These are phyloP conservation scores for Psittacus erithacus DNA, from an alignment of 2,113 vertebrate genomes.

Conservation along the genomic window DNA sequence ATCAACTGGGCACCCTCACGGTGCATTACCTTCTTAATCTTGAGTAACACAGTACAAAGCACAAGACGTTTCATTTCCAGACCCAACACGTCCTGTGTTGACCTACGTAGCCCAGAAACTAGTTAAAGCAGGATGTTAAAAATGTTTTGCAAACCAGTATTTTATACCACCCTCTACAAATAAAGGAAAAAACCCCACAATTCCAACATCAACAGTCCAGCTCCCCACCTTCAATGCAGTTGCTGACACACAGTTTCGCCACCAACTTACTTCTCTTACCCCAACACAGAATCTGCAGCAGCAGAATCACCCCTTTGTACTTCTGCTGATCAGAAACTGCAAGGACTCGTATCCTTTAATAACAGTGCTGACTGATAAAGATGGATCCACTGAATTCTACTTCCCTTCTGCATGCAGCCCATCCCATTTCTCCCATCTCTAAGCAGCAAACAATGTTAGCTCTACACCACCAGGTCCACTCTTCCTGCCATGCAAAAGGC, in stretches of 20 bases:
- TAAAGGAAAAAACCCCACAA: neutral
- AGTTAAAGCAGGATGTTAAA: neutral
- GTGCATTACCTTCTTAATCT: neutral
- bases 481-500: neutral
- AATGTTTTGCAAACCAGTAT: neutral
- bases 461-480: neutral
- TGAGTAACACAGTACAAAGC: neutral
- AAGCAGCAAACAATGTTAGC: neutral
- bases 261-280: neutral
- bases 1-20: neutral
- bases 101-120: neutral
- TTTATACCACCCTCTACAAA: neutral
- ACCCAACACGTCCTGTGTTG: rapidly evolving
- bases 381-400: neutral
- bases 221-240: neutral
- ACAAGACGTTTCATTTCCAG: neutral
- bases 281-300: neutral
- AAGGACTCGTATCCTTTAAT: neutral
- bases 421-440: neutral
- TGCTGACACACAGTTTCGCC: neutral
- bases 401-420: neutral
- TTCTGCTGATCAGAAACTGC: neutral
- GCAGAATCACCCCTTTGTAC: neutral
- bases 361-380: neutral
- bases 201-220: neutral